phyloP scores from a whole-genome alignment of 30 jellyfish, hydroid and myxozoan genomes.

The Aurelia sp. region DNA sequence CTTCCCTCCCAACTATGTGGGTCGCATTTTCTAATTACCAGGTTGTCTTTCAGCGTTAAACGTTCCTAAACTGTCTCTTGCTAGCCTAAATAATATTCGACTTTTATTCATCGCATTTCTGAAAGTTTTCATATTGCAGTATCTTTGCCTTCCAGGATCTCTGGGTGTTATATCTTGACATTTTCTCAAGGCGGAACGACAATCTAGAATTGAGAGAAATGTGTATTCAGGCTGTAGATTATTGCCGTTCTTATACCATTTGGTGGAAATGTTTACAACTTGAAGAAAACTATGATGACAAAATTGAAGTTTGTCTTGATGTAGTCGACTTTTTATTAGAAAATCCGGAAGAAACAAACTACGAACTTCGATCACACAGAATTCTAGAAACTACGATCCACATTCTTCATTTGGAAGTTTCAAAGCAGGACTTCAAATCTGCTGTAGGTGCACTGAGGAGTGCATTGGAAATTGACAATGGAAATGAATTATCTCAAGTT shows the following conservation, averaged over 20 bases:
- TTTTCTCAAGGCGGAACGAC: constrained; percentile 54
- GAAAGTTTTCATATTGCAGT: not conserved
- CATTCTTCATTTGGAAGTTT: constrained; percentile 45
- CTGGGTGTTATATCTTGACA: constrained; percentile 77
- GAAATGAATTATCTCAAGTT: not conserved
- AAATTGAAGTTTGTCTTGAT: constrained; percentile 87
- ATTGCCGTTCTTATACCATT: constrained; percentile 78
- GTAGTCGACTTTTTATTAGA: constrained; percentile 65
- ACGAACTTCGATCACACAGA: constrained; percentile 60
- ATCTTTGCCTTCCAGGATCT: constrained; percentile 33
- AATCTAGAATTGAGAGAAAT: constrained; percentile 74
- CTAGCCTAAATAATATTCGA: too few relatives aligned
- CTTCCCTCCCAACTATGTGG: too few relatives aligned
- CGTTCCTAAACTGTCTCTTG: too few relatives aligned
- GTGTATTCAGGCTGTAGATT: constrained; percentile 88
- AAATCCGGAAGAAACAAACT: constrained; percentile 31
- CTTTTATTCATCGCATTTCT: too few relatives aligned
- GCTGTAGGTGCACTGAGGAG: constrained; percentile 38
- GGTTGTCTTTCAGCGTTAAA: too few relatives aligned
- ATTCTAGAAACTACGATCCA: constrained; percentile 68
- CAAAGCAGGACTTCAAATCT: constrained; percentile 5
- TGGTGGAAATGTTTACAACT: constrained; percentile 93
- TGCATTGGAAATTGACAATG: constrained; percentile 46
- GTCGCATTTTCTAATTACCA: too few relatives aligned
- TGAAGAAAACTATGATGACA: constrained; percentile 64